Evolutionary conservation across 1,140 invertebrate genomes (phyloP), one percentile per base, ranked within the genome.

Genomic region (Anthonomus grandis): DNA sequence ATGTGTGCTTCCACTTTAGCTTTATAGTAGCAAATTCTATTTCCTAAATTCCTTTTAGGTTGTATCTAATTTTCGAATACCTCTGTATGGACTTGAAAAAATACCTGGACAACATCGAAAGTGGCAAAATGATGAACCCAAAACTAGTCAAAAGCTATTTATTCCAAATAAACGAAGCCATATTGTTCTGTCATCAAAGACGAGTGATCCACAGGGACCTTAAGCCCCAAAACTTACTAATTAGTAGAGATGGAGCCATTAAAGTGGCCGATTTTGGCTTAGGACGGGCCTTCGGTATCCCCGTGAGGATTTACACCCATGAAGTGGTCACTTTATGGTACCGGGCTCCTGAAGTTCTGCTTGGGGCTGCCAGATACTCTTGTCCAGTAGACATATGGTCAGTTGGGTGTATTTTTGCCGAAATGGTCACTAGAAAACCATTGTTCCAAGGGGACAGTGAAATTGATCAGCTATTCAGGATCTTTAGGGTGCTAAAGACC

Each of bases 301-400:
- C 97, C 10, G 88, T 98, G 6, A 78, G 97, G 60, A 89, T 94
- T 34, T 99, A 98, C 71, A 99, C 97, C 1, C 97, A 99, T 74
- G 97, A 99, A 82, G 93, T 99, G 37, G 96, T 99, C 2, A 99
- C 97, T 3, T 77, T 99, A 8, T 99, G 96, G 97, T 99, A 99
- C 70, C 82, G 97, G 70, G 93, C 96, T 0, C 97, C 97, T 1
- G 97, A 99, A 80, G 92, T 99, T 25, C 79, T 99, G 3, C 78
- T 99, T 1, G 96, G 96, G 0, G 84, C 86, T 0, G 79, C 79
- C 6, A 78, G 90, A 41, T 99, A 99, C 68, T 93, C 95, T 0
- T 96, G 92, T 59, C 90, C 93, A 0, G 87, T 98, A 41, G 96
- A 98, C 74, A 86, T 98, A 48, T 99, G 96, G 97, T 95, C 93